Evolutionary conservation across 2,797 vertebrate species (phyloP).

Genomic region (Poecilia wingei): DNA sequence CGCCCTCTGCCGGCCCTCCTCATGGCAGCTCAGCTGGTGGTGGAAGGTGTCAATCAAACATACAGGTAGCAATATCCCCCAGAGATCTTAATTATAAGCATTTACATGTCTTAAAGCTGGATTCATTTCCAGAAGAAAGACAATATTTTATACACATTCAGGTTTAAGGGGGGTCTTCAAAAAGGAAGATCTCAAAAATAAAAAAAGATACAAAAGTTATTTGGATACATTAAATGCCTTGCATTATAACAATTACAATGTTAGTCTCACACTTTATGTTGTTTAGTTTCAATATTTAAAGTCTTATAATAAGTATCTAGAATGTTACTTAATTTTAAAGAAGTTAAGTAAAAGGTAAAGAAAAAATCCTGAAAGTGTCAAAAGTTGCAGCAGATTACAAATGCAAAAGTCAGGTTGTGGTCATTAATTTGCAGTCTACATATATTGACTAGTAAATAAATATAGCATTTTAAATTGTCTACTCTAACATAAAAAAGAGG

Average conservation of each 20-base stretch:
- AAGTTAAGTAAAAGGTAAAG: neutral
- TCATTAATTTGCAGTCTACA: neutral
- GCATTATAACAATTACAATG: neutral
- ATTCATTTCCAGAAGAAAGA: neutral
- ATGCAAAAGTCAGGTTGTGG: neutral
- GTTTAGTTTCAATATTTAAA: neutral
- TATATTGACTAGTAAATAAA: neutral
- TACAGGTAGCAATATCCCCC: constrained; percentile 46
- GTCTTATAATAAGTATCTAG: neutral
- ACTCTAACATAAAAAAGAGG: neutral
- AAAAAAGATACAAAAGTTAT: neutral
- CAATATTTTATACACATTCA: neutral
- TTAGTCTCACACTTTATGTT: neutral
- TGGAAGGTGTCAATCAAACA: constrained; percentile 60
- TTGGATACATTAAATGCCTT: neutral
- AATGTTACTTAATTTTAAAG: neutral
- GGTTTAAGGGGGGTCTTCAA: neutral
- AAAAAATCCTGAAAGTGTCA: neutral
- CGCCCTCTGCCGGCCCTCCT: constrained; percentile 44
- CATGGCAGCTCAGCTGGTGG: constrained; percentile 47
- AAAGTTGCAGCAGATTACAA: neutral
- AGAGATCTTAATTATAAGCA: neutral
- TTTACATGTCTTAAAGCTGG: neutral
- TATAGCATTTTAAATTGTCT: neutral
- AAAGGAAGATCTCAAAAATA: neutral